Conservation (phyloP, 2,113 vertebrate genomes). For the Pterocles burchelli region DNA sequence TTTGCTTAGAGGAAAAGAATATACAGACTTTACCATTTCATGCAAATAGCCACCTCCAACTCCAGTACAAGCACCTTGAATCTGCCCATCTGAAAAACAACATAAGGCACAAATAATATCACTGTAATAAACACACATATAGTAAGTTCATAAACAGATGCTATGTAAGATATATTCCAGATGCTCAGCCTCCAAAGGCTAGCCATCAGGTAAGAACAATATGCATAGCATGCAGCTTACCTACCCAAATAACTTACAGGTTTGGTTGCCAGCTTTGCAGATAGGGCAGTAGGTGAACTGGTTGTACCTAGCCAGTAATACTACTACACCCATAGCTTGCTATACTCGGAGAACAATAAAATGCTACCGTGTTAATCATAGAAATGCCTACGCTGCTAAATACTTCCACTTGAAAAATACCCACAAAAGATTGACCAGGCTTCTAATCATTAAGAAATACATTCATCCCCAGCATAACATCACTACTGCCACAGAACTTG, state of each 20-base stretch:
- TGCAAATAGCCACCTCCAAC: not conserved
- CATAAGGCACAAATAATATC: not conserved
- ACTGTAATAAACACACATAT: not conserved
- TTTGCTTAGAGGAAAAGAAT: not conserved
- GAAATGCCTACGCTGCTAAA: not conserved
- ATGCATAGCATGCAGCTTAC: not conserved
- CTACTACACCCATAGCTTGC: not conserved
- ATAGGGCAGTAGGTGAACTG: not conserved
- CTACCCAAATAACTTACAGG: not conserved
- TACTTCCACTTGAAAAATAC: not conserved
- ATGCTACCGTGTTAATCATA: not conserved
- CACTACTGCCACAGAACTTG: not conserved
- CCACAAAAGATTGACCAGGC: not conserved
- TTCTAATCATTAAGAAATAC: not conserved
- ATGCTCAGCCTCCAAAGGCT: not conserved
- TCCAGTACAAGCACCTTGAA: not conserved
- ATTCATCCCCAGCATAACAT: not conserved
- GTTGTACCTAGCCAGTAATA: not conserved
- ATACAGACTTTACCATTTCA: not conserved
- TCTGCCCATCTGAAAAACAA: not conserved
- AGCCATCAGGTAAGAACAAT: not conserved
- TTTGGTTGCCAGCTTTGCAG: not conserved
- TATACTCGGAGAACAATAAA: not conserved
- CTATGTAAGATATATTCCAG: not conserved
- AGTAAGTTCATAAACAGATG: not conserved